A percentile compares a stretch with the other conserved stretches of the same genome.
Evolutionary conservation across 2,888 invertebrate genomes (phyloP).

Genomic region (Conomelus anceps): DNA sequence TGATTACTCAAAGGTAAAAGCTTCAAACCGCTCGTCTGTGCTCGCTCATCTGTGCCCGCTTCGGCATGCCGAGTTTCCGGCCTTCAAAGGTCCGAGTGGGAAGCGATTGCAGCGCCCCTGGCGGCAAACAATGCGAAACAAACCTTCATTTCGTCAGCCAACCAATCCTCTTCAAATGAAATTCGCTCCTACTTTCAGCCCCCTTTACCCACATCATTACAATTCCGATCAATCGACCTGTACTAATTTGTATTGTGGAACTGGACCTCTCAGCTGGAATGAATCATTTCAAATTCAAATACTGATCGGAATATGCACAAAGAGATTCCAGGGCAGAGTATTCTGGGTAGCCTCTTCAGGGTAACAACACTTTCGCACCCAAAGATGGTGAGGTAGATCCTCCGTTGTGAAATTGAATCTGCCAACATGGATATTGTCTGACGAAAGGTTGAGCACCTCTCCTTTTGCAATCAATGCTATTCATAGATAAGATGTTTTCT

Average conservation of each 20-base stretch:
- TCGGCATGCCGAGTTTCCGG: too few relatives aligned
- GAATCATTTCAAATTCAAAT: background rate
- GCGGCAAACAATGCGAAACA: background rate
- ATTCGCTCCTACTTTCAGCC: background rate
- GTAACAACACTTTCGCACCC: too few relatives aligned
- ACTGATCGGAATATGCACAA: too few relatives aligned
- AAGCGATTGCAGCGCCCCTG: background rate
- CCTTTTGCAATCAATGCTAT: too few relatives aligned
- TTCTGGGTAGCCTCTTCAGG: too few relatives aligned
- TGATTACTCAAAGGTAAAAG: background rate
- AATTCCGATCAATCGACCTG: background rate
- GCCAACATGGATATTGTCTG: too few relatives aligned
- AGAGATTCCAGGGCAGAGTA: background rate
- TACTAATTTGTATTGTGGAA: background rate
- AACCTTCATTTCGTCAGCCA: background rate
- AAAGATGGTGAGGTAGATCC: too few relatives aligned
- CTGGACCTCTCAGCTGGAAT: background rate
- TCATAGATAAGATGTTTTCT: too few relatives aligned
- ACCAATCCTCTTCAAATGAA: background rate
- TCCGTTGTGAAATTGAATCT: too few relatives aligned
- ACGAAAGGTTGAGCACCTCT: too few relatives aligned
- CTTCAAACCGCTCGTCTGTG: background rate
- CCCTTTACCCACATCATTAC: background rate
- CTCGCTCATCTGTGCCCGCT: background rate
- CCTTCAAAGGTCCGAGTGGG: too few relatives aligned